These are phyloP conservation scores for Cheilosia grossa DNA, from an alignment of 2,888 invertebrate genomes.

Conservation along the genomic window DNA sequence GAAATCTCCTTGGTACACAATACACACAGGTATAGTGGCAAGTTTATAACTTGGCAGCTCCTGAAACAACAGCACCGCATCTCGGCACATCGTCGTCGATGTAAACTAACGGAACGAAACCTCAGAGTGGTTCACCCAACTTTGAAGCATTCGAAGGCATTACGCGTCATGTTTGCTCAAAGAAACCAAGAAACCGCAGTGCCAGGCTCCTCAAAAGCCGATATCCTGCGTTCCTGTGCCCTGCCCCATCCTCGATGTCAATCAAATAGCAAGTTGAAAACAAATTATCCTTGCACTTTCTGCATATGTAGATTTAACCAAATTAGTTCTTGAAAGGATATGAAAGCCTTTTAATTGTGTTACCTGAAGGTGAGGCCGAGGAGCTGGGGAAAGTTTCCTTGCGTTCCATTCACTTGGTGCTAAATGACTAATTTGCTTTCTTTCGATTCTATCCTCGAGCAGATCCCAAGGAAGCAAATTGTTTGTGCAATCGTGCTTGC, in stretches of 20 bases:
- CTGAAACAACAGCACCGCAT: constrained; percentile 33
- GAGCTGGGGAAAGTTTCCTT: neutral
- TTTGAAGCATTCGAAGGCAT: constrained; percentile 41
- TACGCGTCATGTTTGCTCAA: constrained; percentile 34
- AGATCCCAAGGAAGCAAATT: constrained; percentile 45
- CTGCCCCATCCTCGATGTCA: constrained; percentile 51
- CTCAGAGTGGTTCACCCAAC: constrained; percentile 52
- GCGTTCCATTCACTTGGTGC: constrained; percentile 31
- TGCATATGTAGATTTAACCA: constrained; percentile 70
- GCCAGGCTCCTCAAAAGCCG: constrained; percentile 42
- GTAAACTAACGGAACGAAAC: constrained; percentile 40
- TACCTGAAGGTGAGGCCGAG: constrained; percentile 13
- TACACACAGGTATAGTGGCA: no score
- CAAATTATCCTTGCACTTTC: constrained; percentile 73
- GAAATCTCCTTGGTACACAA: constrained; percentile 39
- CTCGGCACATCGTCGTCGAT: constrained; percentile 26
- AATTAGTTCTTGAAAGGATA: constrained; percentile 71
- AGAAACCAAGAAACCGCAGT: constrained; percentile 53
- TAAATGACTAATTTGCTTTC: constrained; percentile 63
- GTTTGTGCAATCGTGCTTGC: constrained; percentile 33
- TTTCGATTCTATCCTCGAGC: constrained; percentile 32
- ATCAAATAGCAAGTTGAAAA: constrained; percentile 67
- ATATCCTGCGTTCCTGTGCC: neutral
- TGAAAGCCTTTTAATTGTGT: constrained; percentile 68
- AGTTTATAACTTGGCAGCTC: constrained; percentile 57